A percentile compares a stretch with the other conserved stretches of the same genome.
These are phyloP conservation scores for Pitangus sulphuratus DNA, from an alignment of 2,797 vertebrate species.

Conservation along the genomic window DNA sequence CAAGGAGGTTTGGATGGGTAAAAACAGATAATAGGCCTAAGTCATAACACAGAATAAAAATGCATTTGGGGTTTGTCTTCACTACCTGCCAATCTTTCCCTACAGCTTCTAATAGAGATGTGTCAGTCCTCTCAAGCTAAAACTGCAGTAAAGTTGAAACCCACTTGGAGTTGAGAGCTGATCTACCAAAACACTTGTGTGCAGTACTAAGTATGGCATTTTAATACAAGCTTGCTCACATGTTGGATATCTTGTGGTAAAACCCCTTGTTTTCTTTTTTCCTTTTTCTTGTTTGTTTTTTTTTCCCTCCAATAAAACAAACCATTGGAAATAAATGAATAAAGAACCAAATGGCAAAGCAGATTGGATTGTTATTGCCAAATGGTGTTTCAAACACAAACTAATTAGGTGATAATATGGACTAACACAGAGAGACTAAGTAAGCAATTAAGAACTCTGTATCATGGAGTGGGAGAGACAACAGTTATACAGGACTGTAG, in stretches of 20 bases:
- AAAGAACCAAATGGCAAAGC: conserved; percentile 59
- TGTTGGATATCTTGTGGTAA: neutral
- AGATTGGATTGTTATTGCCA: conserved; percentile 48
- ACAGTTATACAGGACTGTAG: neutral
- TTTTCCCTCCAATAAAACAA: neutral
- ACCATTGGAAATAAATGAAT: neutral
- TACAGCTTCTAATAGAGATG: neutral
- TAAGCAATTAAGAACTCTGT: conserved; percentile 16
- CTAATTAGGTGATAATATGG: conserved; percentile 52
- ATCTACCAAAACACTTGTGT: neutral
- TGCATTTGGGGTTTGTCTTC: neutral
- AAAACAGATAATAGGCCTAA: neutral
- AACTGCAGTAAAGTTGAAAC: neutral
- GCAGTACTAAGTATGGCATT: rapidly evolving
- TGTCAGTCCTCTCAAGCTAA: neutral
- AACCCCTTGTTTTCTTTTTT: rapidly evolving
- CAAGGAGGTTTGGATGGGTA: neutral
- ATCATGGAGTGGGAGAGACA: conserved; percentile 5
- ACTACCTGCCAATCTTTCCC: neutral
- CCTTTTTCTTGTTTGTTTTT: rapidly evolving
- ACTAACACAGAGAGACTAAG: conserved; percentile 20
- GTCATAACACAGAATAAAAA: neutral
- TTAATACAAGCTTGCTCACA: neutral
- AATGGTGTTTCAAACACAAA: conserved; percentile 26
- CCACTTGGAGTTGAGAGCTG: neutral